phyloP scores from a whole-genome alignment of 2,888 invertebrate species.

The Horisme vitalbata region DNA sequence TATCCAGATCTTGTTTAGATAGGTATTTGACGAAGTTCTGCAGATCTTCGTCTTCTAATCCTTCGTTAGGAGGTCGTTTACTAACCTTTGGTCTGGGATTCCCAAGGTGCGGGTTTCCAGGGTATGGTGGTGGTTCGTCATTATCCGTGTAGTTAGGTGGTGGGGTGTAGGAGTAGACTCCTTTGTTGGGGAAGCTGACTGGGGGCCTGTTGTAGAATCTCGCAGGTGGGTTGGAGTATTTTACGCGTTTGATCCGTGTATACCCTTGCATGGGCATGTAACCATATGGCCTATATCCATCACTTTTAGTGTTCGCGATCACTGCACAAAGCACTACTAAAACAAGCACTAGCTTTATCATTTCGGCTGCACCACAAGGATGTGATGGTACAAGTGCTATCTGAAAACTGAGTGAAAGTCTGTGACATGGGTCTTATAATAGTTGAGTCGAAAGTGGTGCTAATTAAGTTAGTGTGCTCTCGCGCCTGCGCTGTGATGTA shows the following conservation, averaged over 20 bases:
- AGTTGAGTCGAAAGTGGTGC: conserved; percentile 67
- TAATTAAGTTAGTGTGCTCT: conserved; percentile 64
- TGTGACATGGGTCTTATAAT: conserved; percentile 60
- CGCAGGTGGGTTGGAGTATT: conserved; percentile 56
- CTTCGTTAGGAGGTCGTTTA: conserved; percentile 55
- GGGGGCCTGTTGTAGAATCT: conserved; percentile 62
- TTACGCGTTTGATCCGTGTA: conserved; percentile 61
- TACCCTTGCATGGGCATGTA: conserved; percentile 32
- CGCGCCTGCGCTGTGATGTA: conserved; percentile 36
- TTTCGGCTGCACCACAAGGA: not conserved
- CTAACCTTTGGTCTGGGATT: conserved; percentile 51
- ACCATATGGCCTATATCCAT: conserved; percentile 34
- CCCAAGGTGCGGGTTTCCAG: conserved; percentile 9
- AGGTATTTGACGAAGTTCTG: conserved; percentile 65
- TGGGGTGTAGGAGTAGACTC: conserved; percentile 61
- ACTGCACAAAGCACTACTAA: conserved; percentile 45
- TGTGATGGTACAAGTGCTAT: conserved; percentile 13
- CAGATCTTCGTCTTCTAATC: conserved; percentile 64
- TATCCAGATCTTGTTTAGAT: conserved; percentile 68
- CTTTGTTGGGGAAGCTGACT: conserved; percentile 42
- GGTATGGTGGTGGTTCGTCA: conserved; percentile 17
- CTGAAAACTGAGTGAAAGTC: conserved; percentile 66
- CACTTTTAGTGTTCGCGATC: conserved; percentile 43
- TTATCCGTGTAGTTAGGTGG: conserved; percentile 52
- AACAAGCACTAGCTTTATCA: conserved; percentile 29